Base-by-base conservation (phyloP, 1,140 invertebrate genomes). In the Leptinotarsa undecemlineata region DNA sequence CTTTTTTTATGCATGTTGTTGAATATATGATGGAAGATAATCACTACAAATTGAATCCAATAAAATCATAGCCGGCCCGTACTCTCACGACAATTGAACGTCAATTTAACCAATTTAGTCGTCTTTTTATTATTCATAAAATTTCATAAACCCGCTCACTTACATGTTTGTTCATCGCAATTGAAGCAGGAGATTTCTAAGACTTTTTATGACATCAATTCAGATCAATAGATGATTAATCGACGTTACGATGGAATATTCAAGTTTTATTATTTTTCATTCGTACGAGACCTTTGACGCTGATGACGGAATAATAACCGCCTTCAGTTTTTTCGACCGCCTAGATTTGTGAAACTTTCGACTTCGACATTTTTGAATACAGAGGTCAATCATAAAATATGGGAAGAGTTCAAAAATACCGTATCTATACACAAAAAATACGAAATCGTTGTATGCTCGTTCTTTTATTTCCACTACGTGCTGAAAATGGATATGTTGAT, bases 121-220 rank as follows among this genome's bases (percentile, higher is more conserved):
- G n/a, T 77, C 78, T 81, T 81, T 81, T 81, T 81, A 81, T 81
- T 81, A 81, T 81, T 81, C 80, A 81, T 81, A 81, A 81, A 81
- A 81, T 81, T 81, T 81, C 76, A 81, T 81, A 79, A 79, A 79
- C 76, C 66, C 75, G 76, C 73, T 76, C 74, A 72, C 71, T 73
- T 70, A 72, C 71, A 20, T 63, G n/a, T 20, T 72, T 68, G 61
- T 73, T 73, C 64, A 17, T 68, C 67, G 33, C 67, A 68, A 68
- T 68, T 68, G 67, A 68, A 48, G 67, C 15, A 48, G 11, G 14
- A 17, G 26, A 64, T 64, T 64, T 68, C 20, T 26, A 20, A 20
- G 15, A 26, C 51, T 57, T 57, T 42, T 57, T 57, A 57, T 57
- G 51, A 57, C 51, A 17, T 57, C 51, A 57, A 57, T 57, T 57